phyloP scores from a whole-genome alignment of 2,113 vertebrate species.

The Cygnus atratus region DNA sequence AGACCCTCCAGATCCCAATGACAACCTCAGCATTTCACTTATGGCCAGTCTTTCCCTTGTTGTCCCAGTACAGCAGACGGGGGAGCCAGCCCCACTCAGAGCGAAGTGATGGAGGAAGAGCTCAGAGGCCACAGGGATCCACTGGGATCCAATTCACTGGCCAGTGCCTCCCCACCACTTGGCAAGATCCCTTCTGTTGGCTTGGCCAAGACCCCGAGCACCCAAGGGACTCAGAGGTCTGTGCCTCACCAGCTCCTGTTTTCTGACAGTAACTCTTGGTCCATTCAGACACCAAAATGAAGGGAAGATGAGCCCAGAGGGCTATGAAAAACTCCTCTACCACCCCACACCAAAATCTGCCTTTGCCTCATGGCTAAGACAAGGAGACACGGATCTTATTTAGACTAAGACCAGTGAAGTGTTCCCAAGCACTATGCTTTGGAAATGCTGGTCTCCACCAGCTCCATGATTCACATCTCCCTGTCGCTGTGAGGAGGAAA shows the following conservation, averaged over 20 bases:
- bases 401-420: neutral
- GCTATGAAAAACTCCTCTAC: neutral
- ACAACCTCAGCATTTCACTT: neutral
- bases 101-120: neutral
- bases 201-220: neutral
- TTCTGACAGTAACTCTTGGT: neutral
- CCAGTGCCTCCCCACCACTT: neutral
- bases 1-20: neutral
- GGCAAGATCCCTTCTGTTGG: neutral
- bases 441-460: neutral
- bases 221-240: neutral
- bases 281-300: neutral
- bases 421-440: neutral
- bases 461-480: neutral
- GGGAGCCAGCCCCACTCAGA: neutral
- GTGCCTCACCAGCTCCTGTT: neutral
- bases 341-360: neutral
- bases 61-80: neutral
- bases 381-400: neutral
- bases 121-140: neutral
- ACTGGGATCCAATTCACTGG: neutral
- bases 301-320: neutral
- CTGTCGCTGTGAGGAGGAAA: neutral
- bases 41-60: neutral
- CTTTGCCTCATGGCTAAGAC: neutral